Evolutionary conservation across 2,113 vertebrate species (phyloP).

Genomic region (Pleuronectes platessa): DNA sequence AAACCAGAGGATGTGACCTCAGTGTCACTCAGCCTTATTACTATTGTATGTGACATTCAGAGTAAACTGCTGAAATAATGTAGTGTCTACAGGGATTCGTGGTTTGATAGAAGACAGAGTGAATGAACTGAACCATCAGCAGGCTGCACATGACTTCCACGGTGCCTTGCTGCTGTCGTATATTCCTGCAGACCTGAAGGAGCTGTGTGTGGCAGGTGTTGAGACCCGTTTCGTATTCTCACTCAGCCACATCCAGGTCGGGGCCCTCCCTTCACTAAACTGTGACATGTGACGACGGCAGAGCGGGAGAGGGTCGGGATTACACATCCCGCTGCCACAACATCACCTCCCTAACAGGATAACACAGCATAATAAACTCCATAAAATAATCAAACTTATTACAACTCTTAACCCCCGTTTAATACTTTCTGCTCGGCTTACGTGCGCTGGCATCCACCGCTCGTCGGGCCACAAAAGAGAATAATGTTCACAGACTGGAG

Average conservation of each 20-base stretch:
- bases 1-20: neutral
- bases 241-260: slow-evolving; percentile 8
- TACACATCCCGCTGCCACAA: slow-evolving; percentile 46
- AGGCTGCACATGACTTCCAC: no score
- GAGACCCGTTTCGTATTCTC: neutral
- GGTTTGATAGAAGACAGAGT: neutral
- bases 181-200: slow-evolving; percentile 12
- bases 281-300: neutral
- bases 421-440: slow-evolving; percentile 65
- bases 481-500: slow-evolving; percentile 62
- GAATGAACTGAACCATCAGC: no score
- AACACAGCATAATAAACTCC: slow-evolving; percentile 75
- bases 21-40: neutral
- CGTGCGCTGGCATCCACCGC: slow-evolving; percentile 37
- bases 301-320: slow-evolving; percentile 47
- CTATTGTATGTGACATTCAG: neutral
- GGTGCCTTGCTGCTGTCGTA: neutral
- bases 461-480: slow-evolving; percentile 61
- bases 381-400: slow-evolving; percentile 78
- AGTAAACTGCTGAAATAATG: neutral
- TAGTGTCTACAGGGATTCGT: neutral
- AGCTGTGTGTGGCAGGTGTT: neutral
- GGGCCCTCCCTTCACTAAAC: neutral
- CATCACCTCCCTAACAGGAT: slow-evolving; percentile 76
- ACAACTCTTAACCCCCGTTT: slow-evolving; percentile 75